Conservation (phyloP, 2,797 vertebrate species). For the Fistularia commersonii region DNA sequence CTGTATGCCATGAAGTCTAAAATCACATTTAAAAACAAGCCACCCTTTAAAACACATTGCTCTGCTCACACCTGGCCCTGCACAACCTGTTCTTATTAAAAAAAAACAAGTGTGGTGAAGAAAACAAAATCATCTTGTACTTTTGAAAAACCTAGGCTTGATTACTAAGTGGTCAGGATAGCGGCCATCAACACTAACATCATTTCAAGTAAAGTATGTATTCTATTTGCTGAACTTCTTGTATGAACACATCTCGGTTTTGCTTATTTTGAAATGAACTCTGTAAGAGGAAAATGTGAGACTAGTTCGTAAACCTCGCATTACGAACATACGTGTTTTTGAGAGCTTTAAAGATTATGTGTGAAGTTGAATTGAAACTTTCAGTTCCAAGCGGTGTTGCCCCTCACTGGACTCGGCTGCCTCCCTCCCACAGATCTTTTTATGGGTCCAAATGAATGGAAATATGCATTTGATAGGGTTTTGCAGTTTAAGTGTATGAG, state of each 20-base stretch:
- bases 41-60: constrained; percentile 48
- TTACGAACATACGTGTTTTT: constrained; percentile 53
- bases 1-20: constrained; percentile 34
- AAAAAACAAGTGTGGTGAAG: constrained; percentile 30
- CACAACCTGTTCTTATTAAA: constrained; percentile 30
- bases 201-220: constrained; percentile 54
- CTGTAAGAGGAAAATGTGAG: constrained; percentile 43
- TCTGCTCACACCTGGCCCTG: constrained; percentile 35
- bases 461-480: constrained; percentile 57
- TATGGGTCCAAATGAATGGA: constrained; percentile 51
- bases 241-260: constrained; percentile 38
- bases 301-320: constrained; percentile 50
- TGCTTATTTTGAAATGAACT: constrained; percentile 16
- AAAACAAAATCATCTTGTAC: constrained; percentile 59
- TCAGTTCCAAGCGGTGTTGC: constrained; percentile 62
- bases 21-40: constrained; percentile 40
- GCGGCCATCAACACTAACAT: constrained; percentile 52
- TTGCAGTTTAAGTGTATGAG: constrained; percentile 52
- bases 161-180: constrained; percentile 38
- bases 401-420: constrained; percentile 57
- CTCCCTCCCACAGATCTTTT: constrained; percentile 53
- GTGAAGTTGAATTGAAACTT: constrained; percentile 61
- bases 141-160: constrained; percentile 28
- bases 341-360: constrained; percentile 73
- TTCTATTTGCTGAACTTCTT: constrained; percentile 53